Conservation (phyloP, 1,140 invertebrate genomes). For the Brachionus paranguensis region DNA sequence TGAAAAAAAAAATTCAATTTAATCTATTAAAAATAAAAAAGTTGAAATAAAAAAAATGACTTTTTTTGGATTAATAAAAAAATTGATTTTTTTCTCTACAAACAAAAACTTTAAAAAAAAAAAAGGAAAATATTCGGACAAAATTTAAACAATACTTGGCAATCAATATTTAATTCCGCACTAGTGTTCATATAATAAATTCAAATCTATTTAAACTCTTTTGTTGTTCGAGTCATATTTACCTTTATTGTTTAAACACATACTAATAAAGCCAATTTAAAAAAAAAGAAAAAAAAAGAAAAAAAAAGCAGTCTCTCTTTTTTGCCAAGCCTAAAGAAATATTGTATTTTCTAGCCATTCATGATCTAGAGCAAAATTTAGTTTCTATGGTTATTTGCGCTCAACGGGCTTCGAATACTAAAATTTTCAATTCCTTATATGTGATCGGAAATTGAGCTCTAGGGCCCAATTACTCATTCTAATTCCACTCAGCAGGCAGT, state of each 20-base stretch:
- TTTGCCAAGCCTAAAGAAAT: slow-evolving; percentile 35
- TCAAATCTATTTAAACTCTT: background rate
- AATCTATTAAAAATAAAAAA: background rate
- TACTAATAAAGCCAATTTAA: background rate
- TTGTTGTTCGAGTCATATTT: background rate
- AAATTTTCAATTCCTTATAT: background rate
- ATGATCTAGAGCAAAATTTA: slow-evolving; percentile 10
- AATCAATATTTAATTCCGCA: slow-evolving; percentile 29
- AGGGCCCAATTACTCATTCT: background rate
- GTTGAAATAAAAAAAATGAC: background rate
- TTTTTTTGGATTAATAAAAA: background rate
- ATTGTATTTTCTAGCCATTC: slow-evolving; percentile 21
- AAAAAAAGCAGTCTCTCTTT: background rate
- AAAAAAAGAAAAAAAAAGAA: background rate
- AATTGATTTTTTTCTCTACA: background rate
- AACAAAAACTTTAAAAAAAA: background rate
- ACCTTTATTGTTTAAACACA: slow-evolving; percentile 25
- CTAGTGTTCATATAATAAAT: background rate
- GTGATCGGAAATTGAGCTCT: background rate
- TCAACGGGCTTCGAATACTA: background rate
- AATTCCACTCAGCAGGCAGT: background rate
- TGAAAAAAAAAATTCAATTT: background rate
- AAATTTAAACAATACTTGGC: background rate
- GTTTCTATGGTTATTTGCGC: slow-evolving; percentile 21
- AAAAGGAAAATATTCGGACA: background rate